Evolutionary conservation across 2,888 invertebrate species (phyloP).

Genomic region (Fragum sueziense): DNA sequence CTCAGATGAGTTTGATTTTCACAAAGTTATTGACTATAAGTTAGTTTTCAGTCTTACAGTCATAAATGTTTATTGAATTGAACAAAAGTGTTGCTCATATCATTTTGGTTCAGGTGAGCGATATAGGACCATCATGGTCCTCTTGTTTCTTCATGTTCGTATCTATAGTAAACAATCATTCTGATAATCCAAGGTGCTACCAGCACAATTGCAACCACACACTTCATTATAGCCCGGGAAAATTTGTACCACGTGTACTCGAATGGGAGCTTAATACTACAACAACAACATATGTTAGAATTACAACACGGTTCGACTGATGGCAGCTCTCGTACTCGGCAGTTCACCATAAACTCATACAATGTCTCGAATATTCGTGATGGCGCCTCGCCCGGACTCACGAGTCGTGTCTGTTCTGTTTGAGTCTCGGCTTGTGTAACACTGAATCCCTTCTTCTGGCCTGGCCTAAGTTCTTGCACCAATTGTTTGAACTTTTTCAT

Average conservation of each 20-base stretch:
- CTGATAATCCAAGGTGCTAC: background rate
- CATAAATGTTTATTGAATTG: too few relatives aligned
- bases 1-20: too few relatives aligned
- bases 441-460: too few relatives aligned
- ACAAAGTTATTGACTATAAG: too few relatives aligned
- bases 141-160: background rate
- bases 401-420: background rate
- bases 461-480: background rate
- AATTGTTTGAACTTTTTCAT: slow-evolving; percentile 1
- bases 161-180: background rate
- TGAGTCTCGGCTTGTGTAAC: background rate
- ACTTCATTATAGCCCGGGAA: background rate
- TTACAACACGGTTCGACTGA: slow-evolving; percentile 2
- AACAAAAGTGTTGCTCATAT: too few relatives aligned
- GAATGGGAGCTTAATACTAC: background rate
- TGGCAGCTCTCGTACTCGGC: background rate
- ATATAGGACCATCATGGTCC: too few relatives aligned
- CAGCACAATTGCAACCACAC: background rate
- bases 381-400: background rate
- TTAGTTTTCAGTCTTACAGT: too few relatives aligned
- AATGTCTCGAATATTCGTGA: background rate
- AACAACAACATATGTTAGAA: background rate
- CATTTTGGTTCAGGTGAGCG: too few relatives aligned
- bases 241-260: background rate
- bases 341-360: slow-evolving; percentile 2